Percentiles rank a stretch among this genome's conserved stretches.
Evolutionary conservation across 2,113 vertebrate species (phyloP).

Genomic region (Apteryx owenii): DNA sequence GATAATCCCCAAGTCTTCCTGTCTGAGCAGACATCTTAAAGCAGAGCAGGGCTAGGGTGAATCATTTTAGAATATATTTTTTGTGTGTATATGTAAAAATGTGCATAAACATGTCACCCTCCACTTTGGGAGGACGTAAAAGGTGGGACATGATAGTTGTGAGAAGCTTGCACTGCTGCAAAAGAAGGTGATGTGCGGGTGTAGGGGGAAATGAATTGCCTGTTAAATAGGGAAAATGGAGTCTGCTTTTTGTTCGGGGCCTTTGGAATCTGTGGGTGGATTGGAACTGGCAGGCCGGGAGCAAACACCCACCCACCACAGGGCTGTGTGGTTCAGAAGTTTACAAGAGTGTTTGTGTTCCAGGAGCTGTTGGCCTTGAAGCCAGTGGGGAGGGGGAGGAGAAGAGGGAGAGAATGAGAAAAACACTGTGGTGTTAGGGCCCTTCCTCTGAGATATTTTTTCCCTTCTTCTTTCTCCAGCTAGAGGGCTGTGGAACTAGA

Average conservation of each 20-base stretch:
- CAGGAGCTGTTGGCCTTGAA: conserved; percentile 71
- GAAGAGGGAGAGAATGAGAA: conserved; percentile 59
- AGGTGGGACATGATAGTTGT: neutral
- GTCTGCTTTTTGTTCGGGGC: conserved; percentile 69
- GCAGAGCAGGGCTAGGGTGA: neutral
- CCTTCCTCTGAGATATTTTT: conserved; percentile 63
- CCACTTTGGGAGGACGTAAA: neutral
- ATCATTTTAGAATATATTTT: neutral
- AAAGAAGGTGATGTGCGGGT: neutral
- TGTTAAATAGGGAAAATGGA: conserved; percentile 67
- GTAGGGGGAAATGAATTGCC: neutral
- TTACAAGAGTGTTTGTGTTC: conserved; percentile 74
- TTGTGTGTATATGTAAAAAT: neutral
- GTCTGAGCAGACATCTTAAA: neutral
- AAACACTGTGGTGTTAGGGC: conserved; percentile 62
- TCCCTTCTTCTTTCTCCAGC: conserved; percentile 27
- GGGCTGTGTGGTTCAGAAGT: conserved; percentile 76
- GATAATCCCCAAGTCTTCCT: neutral
- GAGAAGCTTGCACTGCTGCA: neutral
- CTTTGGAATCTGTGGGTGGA: conserved; percentile 76
- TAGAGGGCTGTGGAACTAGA: conserved; percentile 35
- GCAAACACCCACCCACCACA: conserved; percentile 74
- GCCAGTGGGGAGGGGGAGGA: conserved; percentile 58
- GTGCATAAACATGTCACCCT: neutral
- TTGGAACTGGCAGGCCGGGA: conserved; percentile 70